A percentile compares a stretch with the other conserved stretches of the same genome.
Evolutionary conservation across 2,797 vertebrate species (phyloP).

Genomic region (Semotilus atromaculatus): DNA sequence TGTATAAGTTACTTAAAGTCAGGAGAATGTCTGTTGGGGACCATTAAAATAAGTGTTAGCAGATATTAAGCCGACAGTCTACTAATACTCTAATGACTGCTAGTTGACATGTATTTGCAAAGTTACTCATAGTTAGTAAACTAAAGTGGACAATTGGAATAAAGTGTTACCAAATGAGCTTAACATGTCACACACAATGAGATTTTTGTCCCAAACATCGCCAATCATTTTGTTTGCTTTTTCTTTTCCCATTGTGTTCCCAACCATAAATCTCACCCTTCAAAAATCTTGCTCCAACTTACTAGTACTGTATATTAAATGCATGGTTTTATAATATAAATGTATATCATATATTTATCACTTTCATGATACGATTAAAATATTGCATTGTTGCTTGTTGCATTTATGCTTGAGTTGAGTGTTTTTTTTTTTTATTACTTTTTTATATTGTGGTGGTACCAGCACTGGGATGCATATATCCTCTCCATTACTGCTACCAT

Average conservation of each 20-base stretch:
- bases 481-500: slow-evolving; percentile 34
- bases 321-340: background rate
- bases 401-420: background rate
- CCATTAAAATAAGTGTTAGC: background rate
- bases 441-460: background rate
- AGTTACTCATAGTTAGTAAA: background rate
- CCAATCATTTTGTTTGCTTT: background rate
- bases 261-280: background rate
- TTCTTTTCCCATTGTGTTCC: background rate
- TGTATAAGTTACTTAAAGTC: background rate
- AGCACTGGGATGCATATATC: slow-evolving; percentile 32
- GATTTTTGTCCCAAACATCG: background rate
- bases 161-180: background rate
- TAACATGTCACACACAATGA: background rate
- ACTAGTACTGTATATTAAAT: background rate
- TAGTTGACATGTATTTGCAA: background rate
- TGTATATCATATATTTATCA: too few species aligned
- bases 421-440: background rate
- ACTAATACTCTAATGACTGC: background rate
- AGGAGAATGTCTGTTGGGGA: background rate
- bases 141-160: background rate
- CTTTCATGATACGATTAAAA: background rate
- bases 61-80: background rate
- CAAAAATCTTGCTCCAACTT: background rate
- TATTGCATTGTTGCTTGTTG: background rate